These are phyloP conservation scores for Leptinotarsa juncta DNA, from an alignment of 2,888 invertebrate genomes.

Conservation along the genomic window DNA sequence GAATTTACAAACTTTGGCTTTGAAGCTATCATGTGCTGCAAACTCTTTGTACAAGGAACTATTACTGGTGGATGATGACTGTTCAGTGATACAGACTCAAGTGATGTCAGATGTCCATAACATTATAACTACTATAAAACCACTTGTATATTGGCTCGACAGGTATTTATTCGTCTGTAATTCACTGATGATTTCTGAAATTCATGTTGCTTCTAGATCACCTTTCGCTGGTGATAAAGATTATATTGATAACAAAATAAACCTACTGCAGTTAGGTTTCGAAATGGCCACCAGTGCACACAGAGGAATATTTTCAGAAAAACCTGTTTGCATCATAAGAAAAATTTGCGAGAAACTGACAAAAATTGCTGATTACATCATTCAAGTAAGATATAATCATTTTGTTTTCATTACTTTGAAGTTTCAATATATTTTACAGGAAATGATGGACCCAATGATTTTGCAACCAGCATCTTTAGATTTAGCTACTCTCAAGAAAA, in stretches of 20 bases:
- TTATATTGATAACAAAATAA: conserved; percentile 77
- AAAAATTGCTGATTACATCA: conserved; percentile 84
- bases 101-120: conserved; percentile 88
- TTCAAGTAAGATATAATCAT: conserved; percentile 71
- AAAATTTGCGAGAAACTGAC: conserved; percentile 81
- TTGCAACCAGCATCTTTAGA: conserved; percentile 93
- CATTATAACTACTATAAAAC: conserved; percentile 86
- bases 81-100: conserved; percentile 77
- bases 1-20: conserved; percentile 89
- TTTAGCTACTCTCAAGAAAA: conserved; percentile 86
- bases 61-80: conserved; percentile 67
- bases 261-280: conserved; percentile 81
- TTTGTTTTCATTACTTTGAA: neutral
- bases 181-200: neutral
- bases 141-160: conserved; percentile 91
- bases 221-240: conserved; percentile 75
- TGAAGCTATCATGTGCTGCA: conserved; percentile 87
- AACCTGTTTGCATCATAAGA: conserved; percentile 82
- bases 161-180: conserved; percentile 67
- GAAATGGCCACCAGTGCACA: conserved; percentile 93
- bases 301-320: conserved; percentile 88
- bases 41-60: conserved; percentile 80
- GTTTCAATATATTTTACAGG: conserved; percentile 62
- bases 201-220: conserved; percentile 61
- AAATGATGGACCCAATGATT: conserved; percentile 88